Evolutionary conservation across 1,140 invertebrate genomes (phyloP).

Genomic region (Drosophila erecta): DNA sequence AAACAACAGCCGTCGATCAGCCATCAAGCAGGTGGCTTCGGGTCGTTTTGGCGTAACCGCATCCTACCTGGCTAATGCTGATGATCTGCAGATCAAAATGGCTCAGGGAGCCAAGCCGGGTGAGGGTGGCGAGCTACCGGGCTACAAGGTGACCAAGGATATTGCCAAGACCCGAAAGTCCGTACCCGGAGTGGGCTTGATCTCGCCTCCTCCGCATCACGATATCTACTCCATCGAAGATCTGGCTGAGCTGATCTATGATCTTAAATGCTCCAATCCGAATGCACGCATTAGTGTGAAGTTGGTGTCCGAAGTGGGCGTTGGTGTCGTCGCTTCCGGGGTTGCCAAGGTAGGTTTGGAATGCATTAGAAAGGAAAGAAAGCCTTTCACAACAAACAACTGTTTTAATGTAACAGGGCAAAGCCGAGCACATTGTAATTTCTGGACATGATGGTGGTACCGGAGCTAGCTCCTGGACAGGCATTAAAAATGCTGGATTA

Average conservation of each 20-base stretch:
- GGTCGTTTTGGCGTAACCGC: slow-evolving; percentile 99
- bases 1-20: slow-evolving; percentile 90
- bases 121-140: slow-evolving; percentile 96
- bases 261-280: slow-evolving; percentile 99
- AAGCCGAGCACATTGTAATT: slow-evolving; percentile 99
- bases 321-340: slow-evolving; percentile 98
- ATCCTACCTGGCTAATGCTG: slow-evolving; percentile 97
- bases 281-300: slow-evolving; percentile 98
- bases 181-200: slow-evolving; percentile 98
- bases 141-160: slow-evolving; percentile 94
- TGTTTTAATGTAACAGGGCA: slow-evolving; percentile 88
- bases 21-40: slow-evolving; percentile 97
- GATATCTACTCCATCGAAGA: slow-evolving; percentile 99
- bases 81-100: slow-evolving; percentile 99
- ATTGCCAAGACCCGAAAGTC: slow-evolving; percentile 98
- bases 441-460: slow-evolving; percentile 99
- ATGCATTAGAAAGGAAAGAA: neutral
- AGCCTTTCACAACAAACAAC: too few species aligned
- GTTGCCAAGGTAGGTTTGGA: slow-evolving; percentile 93
- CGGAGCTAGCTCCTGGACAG: slow-evolving; percentile 98
- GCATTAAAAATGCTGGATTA: slow-evolving; percentile 96
- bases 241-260: slow-evolving; percentile 98
- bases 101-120: slow-evolving; percentile 99
- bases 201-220: slow-evolving; percentile 99
- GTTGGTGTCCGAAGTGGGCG: slow-evolving; percentile 98